Conservation (phyloP, 2,888 invertebrate genomes). For the Brachyopa scutellaris region DNA sequence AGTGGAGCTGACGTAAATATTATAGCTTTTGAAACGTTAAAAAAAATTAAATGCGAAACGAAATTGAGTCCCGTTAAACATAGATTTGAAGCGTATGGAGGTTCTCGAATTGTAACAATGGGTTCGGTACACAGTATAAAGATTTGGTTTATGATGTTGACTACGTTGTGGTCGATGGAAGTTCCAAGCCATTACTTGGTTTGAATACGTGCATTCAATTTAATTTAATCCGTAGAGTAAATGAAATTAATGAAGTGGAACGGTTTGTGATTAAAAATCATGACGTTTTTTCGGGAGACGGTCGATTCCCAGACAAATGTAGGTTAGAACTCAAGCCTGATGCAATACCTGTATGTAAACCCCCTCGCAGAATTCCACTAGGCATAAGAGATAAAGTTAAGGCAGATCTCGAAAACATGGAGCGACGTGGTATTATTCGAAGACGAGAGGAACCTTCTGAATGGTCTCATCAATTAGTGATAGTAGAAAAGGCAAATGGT, state of each 20-base stretch:
- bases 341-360: slow-evolving; percentile 29
- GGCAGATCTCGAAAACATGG: slow-evolving; percentile 38
- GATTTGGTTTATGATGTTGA: slow-evolving; percentile 12
- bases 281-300: slow-evolving; percentile 29
- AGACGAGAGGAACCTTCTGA: slow-evolving; percentile 12
- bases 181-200: slow-evolving; percentile 12
- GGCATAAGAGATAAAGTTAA: slow-evolving; percentile 29
- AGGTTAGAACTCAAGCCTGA: slow-evolving; percentile 20
- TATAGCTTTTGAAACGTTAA: neutral
- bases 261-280: slow-evolving; percentile 11
- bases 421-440: slow-evolving; percentile 65
- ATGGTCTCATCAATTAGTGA: slow-evolving; percentile 49
- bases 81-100: slow-evolving; percentile 12
- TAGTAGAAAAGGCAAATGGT: slow-evolving; percentile 70
- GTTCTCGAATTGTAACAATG: slow-evolving; percentile 15
- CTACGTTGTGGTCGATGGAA: slow-evolving; percentile 18
- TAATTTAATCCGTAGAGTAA: slow-evolving; percentile 10
- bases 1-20: slow-evolving; percentile 18
- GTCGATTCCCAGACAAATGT: slow-evolving; percentile 34
- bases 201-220: slow-evolving; percentile 15
- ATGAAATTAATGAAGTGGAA: neutral
- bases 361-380: slow-evolving; percentile 27
- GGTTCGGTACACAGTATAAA: slow-evolving; percentile 19
- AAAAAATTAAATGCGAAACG: slow-evolving; percentile 4
- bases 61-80: slow-evolving; percentile 7